Conservation (phyloP, 1,140 invertebrate species). For the Radopholus similis region DNA sequence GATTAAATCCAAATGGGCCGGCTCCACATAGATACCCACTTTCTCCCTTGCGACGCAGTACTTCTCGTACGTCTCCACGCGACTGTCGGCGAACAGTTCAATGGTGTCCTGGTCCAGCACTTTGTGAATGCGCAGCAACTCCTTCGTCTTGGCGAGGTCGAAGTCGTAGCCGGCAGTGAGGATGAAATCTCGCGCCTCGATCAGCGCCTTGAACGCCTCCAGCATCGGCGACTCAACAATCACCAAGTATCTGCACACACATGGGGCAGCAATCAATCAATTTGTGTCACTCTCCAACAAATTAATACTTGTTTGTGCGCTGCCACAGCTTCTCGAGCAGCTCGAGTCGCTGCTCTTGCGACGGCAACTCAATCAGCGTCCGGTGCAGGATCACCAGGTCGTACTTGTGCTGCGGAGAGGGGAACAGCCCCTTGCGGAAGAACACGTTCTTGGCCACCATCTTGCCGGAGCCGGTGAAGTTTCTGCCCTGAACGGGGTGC, state of each 20-base stretch:
- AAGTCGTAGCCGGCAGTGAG: conserved; percentile 35
- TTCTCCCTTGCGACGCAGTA: conserved; percentile 36
- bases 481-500: conserved; percentile 29
- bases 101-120: conserved; percentile 33
- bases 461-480: conserved; percentile 11
- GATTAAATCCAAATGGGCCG: background rate
- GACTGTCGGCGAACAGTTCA: conserved; percentile 31
- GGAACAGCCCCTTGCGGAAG: conserved; percentile 35
- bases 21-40: conserved; percentile 11
- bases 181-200: conserved; percentile 46
- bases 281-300: too few relatives aligned
- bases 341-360: conserved; percentile 33
- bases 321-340: conserved; percentile 41
- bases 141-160: conserved; percentile 15
- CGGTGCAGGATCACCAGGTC: conserved; percentile 49
- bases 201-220: conserved; percentile 43
- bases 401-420: conserved; percentile 42
- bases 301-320: conserved; percentile 42
- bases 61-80: conserved; percentile 39
- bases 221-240: conserved; percentile 42
- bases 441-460: conserved; percentile 41
- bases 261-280: background rate
- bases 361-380: conserved; percentile 39
- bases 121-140: conserved; percentile 20
- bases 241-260: conserved; percentile 37